Base-by-base conservation (phyloP, 2,888 invertebrate genomes). In the Norana najaformis region DNA sequence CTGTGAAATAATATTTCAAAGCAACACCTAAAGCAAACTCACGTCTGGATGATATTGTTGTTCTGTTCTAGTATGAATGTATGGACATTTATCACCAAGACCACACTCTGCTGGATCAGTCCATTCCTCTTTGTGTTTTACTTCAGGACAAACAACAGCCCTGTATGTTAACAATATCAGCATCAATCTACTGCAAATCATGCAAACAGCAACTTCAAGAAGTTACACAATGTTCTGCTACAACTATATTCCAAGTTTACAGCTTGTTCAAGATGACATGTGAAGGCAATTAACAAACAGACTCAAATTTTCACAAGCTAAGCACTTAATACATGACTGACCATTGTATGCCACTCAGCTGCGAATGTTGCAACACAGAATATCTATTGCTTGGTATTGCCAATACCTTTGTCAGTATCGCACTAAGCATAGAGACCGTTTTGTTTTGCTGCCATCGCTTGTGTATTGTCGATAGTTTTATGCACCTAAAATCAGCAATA, bases 31-130 rank as follows among this genome's bases (percentile, higher is more conserved):
- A 30, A 69, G 69, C 69, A 30, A n/a, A 13, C 88, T 47, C 38
- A 91, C 91, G 30, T 91, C 91, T 39, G 90, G 89, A 89, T 91
- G 91, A 83, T 91, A 91, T 36, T 88, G 88, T 20, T 88, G 53
- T 88, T 91, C 91, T 38, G 83, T 69, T 36, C 88, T 41, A 5
- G 88, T 91, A 69, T 91, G 91, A 85, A 88, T 89, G 85, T 91
- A 89, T 37, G 88, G 53, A 88, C 91, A 91, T 30, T 39, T 36
- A 39, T 91, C 91, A 18, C 90, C 90, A 13, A n/a, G 20, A 37
- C 83, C 90, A 53, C 91, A 91, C 35, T 47, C 89, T 8, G 83
- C 36, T 14, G 85, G 88, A 35, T 90, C 89, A 20, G 89, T 41
- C 90, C 90, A 90, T n/a, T 89, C 90, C 39, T 90, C 90, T 41